phyloP scores from a whole-genome alignment of 2,113 vertebrate genomes.

The Tricholaema leucomelas region DNA sequence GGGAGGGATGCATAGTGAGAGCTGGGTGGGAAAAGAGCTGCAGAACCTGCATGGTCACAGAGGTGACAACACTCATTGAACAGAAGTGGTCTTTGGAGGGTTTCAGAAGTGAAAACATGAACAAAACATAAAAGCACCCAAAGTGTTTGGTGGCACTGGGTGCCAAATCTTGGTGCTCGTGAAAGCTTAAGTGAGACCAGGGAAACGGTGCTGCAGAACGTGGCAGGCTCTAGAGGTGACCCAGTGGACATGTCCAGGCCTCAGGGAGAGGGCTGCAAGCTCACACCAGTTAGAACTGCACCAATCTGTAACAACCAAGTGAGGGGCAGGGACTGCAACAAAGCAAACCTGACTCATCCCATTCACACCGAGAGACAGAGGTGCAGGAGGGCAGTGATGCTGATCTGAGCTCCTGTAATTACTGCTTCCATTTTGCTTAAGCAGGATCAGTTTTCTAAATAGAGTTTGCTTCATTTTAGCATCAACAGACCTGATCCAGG shows the following conservation, averaged over 20 bases:
- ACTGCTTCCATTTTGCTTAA: neutral
- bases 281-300: neutral
- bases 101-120: neutral
- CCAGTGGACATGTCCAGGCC: neutral
- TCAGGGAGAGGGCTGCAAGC: neutral
- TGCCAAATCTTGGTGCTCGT: neutral
- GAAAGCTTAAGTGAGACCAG: neutral
- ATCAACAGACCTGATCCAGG: neutral
- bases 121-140: neutral
- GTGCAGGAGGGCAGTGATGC: neutral
- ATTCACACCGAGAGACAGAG: neutral
- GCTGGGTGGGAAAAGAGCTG: neutral
- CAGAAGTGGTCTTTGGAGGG: neutral
- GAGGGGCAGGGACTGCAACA: neutral
- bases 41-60: neutral
- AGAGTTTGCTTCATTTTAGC: neutral
- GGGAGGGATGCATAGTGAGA: neutral
- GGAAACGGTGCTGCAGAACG: neutral
- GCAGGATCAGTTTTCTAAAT: neutral
- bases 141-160: rapidly evolving
- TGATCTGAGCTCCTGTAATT: neutral
- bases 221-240: neutral
- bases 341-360: neutral
- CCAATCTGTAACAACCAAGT: neutral
- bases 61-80: neutral